A percentile compares a stretch with the other conserved stretches of the same genome.
These are phyloP conservation scores for Amphiprion percula DNA, from an alignment of 2,113 vertebrate species.

Conservation along the genomic window DNA sequence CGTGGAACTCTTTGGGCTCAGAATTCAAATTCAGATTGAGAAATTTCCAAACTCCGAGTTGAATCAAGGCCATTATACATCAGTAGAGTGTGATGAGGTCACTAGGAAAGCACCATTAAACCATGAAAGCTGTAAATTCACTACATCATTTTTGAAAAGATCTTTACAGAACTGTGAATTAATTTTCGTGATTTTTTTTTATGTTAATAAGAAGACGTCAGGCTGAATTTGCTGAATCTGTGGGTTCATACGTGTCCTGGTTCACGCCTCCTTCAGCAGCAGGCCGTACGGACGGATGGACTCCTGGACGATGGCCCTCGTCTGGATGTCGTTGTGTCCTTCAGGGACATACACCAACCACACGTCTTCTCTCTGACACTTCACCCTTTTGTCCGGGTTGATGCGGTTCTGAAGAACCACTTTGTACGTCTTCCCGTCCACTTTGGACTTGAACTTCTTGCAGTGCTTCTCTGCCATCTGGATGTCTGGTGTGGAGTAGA, in stretches of 20 bases:
- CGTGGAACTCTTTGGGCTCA: too few species aligned
- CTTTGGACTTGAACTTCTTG: conserved; percentile 71
- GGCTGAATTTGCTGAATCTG: too few species aligned
- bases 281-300: conserved; percentile 78
- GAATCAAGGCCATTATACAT: too few species aligned
- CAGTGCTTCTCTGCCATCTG: conserved; percentile 53
- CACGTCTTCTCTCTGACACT: conserved; percentile 25
- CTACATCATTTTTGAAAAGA: too few species aligned
- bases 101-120: too few species aligned
- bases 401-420: conserved; percentile 82
- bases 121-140: too few species aligned
- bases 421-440: conserved; percentile 69
- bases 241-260: background rate
- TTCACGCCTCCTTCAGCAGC: conserved; percentile 67
- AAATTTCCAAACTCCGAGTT: too few species aligned
- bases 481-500: conserved; percentile 77
- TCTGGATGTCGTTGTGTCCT: conserved; percentile 14
- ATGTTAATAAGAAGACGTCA: too few species aligned
- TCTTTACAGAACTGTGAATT: too few species aligned
- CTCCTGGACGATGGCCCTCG: conserved; percentile 62
- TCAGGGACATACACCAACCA: conserved; percentile 78
- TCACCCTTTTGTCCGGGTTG: conserved; percentile 61
- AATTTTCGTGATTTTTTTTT: too few species aligned
- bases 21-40: too few species aligned
- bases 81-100: too few species aligned